phyloP scores from a whole-genome alignment of 2,113 vertebrate genomes.

The Podarcis muralis region DNA sequence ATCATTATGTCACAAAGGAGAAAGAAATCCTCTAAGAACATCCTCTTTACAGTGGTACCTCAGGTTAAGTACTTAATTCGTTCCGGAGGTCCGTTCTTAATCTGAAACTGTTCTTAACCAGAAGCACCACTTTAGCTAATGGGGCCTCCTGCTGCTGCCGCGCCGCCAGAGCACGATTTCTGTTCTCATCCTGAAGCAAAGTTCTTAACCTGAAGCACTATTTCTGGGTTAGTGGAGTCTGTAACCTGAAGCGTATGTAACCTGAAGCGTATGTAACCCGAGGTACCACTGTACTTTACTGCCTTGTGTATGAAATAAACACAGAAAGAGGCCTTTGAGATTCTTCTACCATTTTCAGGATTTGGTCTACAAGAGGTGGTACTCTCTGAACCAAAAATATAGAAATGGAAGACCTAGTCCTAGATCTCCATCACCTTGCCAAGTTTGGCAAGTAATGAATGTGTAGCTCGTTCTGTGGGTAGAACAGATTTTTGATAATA shows the following conservation, averaged over 20 bases:
- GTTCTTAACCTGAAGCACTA: no score
- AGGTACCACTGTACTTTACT: neutral
- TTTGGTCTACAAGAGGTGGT: neutral
- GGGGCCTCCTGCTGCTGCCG: no score
- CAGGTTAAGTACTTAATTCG: no score
- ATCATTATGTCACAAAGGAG: no score
- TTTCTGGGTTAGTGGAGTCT: no score
- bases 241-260: no score
- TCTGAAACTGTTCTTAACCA: no score
- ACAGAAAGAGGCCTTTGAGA: neutral
- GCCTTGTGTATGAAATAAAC: neutral
- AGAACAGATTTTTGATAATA: neutral
- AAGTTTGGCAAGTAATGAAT: neutral
- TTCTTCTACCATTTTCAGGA: neutral
- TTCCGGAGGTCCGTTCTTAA: no score
- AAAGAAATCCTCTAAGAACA: neutral
- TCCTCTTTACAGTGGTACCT: neutral
- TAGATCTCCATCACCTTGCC: neutral
- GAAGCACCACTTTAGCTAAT: no score
- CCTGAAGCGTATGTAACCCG: no score
- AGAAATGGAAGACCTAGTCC: neutral
- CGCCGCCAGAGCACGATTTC: no score
- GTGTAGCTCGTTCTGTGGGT: neutral
- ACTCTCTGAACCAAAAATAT: neutral
- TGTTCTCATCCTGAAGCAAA: no score